phyloP scores from a whole-genome alignment of 2,113 vertebrate genomes.

The Protomyctophum bolini region DNA sequence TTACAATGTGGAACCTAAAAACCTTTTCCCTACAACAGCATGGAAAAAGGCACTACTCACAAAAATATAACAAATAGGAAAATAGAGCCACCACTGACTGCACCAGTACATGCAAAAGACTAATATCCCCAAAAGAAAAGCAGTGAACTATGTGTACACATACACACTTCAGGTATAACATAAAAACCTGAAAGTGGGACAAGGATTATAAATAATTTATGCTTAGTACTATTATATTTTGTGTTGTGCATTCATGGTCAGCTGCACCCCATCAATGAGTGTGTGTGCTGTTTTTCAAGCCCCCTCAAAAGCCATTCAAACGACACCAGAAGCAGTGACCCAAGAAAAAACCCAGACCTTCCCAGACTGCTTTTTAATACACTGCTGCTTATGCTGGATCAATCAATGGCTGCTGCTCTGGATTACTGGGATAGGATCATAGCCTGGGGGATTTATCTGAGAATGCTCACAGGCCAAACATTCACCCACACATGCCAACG shows the following conservation, averaged over 20 bases:
- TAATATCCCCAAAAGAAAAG: too few species aligned
- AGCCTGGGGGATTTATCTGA: slow-evolving; percentile 8
- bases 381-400: slow-evolving; percentile 40
- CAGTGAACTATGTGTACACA: too few species aligned
- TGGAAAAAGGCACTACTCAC: too few species aligned
- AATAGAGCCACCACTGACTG: too few species aligned
- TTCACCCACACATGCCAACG: slow-evolving; percentile 21
- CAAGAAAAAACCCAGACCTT: slow-evolving; percentile 42
- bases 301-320: slow-evolving; percentile 42
- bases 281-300: slow-evolving; percentile 50
- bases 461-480: slow-evolving; percentile 1
- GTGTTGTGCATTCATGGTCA: slow-evolving; percentile 40
- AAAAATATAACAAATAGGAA: too few species aligned
- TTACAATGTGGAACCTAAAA: neutral
- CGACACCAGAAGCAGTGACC: slow-evolving; percentile 44
- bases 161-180: too few species aligned
- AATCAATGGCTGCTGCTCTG: slow-evolving; percentile 33
- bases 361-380: slow-evolving; percentile 23
- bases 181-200: slow-evolving; percentile 5
- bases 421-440: slow-evolving; percentile 35
- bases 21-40: too few species aligned
- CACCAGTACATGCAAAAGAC: too few species aligned
- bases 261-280: slow-evolving; percentile 27
- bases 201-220: slow-evolving; percentile 23
- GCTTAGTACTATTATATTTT: too few species aligned